A percentile compares a stretch with the other conserved stretches of the same genome.
These are phyloP conservation scores for Petaurus breviceps DNA, from an alignment of 2,113 vertebrate genomes.

Conservation along the genomic window DNA sequence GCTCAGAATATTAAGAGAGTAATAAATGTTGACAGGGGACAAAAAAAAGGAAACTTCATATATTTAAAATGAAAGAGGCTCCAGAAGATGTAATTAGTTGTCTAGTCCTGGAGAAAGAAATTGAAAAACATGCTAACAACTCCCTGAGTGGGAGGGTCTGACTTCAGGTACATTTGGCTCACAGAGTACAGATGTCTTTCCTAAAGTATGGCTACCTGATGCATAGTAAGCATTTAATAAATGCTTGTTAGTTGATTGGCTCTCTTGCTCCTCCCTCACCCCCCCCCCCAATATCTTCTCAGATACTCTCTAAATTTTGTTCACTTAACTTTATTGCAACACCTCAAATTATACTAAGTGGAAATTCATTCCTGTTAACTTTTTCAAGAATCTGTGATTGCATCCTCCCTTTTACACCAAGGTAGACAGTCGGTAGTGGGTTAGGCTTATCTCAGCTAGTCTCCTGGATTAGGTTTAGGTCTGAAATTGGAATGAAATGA, in stretches of 20 bases:
- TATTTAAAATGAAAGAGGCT: neutral
- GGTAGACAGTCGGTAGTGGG: neutral
- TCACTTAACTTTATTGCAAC: neutral
- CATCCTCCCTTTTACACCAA: neutral
- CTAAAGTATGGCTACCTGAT: neutral
- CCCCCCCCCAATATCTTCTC: neutral
- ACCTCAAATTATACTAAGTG: neutral
- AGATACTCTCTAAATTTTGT: neutral
- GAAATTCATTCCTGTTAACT: neutral
- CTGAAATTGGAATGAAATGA: neutral
- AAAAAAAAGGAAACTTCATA: constrained; percentile 14
- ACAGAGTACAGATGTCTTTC: neutral
- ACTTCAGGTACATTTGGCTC: neutral
- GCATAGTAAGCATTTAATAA: neutral
- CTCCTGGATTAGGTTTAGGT: neutral
- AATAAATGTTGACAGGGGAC: neutral
- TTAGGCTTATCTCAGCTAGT: neutral
- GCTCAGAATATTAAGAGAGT: neutral
- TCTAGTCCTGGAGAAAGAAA: neutral
- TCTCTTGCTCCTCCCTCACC: neutral
- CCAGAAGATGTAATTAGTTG: neutral
- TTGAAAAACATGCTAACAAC: neutral
- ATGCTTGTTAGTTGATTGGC: neutral
- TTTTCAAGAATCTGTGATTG: neutral
- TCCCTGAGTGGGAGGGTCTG: neutral